Percentiles rank a stretch among this genome's conserved stretches.
phyloP scores from a whole-genome alignment of 1,140 invertebrate species.

The Drosophila bocqueti region DNA sequence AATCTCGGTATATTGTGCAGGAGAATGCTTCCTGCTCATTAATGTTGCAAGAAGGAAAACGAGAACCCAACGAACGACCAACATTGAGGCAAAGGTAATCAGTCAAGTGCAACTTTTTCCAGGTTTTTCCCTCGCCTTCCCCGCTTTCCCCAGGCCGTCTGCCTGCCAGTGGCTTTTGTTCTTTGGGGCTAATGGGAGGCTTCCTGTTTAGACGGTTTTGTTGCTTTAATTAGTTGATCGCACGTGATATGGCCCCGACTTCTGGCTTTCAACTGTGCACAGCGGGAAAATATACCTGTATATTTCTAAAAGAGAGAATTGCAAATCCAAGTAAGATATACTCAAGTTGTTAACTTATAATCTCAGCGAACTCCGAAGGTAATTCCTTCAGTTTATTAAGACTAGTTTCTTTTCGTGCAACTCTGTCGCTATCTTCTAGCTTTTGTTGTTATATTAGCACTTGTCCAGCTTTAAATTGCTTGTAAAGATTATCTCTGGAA shows the following conservation, averaged over 20 bases:
- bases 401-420: neutral
- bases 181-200: constrained; percentile 73
- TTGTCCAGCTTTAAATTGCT: constrained; percentile 82
- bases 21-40: constrained; percentile 59
- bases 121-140: constrained; percentile 10
- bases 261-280: constrained; percentile 5
- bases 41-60: constrained; percentile 56
- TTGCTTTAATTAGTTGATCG: constrained; percentile 82
- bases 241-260: constrained; percentile 67
- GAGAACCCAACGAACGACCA: constrained; percentile 2
- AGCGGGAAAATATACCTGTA: neutral
- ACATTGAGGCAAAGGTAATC: constrained; percentile 48
- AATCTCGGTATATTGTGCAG: constrained; percentile 61
- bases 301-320: neutral
- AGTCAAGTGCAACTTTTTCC: constrained; percentile 67
- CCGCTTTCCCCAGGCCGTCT: neutral
- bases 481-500: constrained; percentile 83
- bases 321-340: too few relatives aligned
- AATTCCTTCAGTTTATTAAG: too few relatives aligned
- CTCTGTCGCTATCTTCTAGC: constrained; percentile 14
- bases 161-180: constrained; percentile 55
- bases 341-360: neutral
- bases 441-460: constrained; percentile 75
- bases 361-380: neutral
- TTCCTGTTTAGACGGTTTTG: constrained; percentile 78